Percentiles rank a stretch among this genome's conserved stretches.
Evolutionary conservation across 2,113 vertebrate genomes (phyloP).

Genomic region (Aythya baeri): DNA sequence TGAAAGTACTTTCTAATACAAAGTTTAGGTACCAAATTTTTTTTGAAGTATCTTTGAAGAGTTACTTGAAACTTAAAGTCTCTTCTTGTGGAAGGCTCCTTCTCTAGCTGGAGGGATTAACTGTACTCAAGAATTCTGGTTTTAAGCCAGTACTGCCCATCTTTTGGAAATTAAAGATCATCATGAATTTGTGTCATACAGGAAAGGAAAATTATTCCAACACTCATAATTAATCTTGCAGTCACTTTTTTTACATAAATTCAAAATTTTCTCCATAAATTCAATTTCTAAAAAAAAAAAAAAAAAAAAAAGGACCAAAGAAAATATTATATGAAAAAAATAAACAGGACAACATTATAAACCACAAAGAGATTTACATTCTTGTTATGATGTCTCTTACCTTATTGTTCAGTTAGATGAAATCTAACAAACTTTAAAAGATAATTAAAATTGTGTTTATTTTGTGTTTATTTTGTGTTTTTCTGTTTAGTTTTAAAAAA

Average conservation of each 20-base stretch:
- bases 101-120: not conserved
- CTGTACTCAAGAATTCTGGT: not conserved
- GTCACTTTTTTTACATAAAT: not conserved
- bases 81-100: not conserved
- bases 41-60: not conserved
- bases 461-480: too few species aligned
- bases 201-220: not conserved
- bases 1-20: not conserved
- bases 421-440: not conserved
- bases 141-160: not conserved
- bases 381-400: not conserved
- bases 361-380: not conserved
- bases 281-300: not conserved
- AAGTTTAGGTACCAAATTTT: not conserved
- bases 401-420: not conserved
- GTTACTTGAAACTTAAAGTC: not conserved
- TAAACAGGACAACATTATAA: not conserved
- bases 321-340: not conserved
- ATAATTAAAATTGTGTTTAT: not conserved
- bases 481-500: not conserved
- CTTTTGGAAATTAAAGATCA: not conserved
- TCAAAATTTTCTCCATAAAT: not conserved
- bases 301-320: not conserved
- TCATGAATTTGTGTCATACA: accelerated
- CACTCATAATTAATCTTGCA: not conserved